Conservation (phyloP, 1,140 invertebrate species). For the Luehdorfia chinensis region DNA sequence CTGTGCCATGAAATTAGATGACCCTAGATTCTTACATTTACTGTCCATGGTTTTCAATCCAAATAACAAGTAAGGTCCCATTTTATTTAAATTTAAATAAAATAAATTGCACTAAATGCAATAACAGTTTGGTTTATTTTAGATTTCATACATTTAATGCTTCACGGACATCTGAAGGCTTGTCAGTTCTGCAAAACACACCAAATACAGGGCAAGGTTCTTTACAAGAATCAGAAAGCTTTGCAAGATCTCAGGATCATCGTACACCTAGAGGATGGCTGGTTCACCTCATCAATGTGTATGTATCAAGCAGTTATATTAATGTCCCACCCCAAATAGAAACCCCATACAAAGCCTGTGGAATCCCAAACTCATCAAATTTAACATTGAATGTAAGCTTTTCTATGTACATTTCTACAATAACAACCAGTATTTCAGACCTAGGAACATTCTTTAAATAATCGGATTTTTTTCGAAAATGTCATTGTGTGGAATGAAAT, state of each 20-base stretch:
- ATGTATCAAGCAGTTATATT: no score
- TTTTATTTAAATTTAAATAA: conserved; percentile 2
- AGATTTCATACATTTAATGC: conserved; percentile 97
- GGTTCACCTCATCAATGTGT: conserved; percentile 95
- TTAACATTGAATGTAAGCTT: no score
- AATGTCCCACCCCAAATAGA: not conserved
- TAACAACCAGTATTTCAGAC: no score
- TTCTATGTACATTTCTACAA: no score
- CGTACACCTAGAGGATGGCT: conserved; percentile 93
- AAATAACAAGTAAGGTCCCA: conserved; percentile 87
- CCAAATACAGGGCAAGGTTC: conserved; percentile 43
- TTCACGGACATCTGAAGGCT: conserved; percentile 88
- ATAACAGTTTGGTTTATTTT: conserved; percentile 31
- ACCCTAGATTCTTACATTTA: conserved; percentile 94
- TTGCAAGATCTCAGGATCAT: conserved; percentile 87
- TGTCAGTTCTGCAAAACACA: conserved; percentile 74
- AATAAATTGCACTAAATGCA: conserved; percentile 1
- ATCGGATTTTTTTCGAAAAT: no score
- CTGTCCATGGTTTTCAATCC: conserved; percentile 96
- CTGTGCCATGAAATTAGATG: conserved; percentile 94
- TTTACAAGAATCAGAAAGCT: conserved; percentile 80
- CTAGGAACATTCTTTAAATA: no score
- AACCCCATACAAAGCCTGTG: no score
- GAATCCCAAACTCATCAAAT: no score
- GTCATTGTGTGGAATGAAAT: no score